Conservation (phyloP, 2,797 vertebrate genomes). For the Lepilemur ruficaudatus region DNA sequence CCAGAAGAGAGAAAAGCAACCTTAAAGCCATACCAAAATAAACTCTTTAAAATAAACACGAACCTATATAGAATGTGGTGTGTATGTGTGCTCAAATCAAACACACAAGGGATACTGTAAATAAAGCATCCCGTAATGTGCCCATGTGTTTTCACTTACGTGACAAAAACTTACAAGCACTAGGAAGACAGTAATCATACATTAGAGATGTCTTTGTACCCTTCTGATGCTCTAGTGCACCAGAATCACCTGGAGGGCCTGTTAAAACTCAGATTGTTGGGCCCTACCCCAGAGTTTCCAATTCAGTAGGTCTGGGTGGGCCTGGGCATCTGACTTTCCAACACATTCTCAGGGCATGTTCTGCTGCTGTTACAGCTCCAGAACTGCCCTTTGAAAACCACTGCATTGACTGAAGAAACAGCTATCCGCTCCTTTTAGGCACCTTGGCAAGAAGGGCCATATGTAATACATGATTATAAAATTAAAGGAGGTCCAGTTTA, state of each 20-base stretch:
- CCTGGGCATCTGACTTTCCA: neutral
- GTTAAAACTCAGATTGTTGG: neutral
- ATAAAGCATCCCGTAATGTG: neutral
- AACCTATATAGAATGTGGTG: neutral
- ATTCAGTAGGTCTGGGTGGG: neutral
- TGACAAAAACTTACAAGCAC: neutral
- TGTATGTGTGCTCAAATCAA: neutral
- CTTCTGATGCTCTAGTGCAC: neutral
- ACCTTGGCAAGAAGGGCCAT: neutral
- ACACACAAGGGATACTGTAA: neutral
- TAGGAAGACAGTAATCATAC: neutral
- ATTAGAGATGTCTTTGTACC: neutral
- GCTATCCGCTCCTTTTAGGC: neutral
- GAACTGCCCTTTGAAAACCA: neutral
- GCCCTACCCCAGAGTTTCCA: neutral
- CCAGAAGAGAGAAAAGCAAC: neutral
- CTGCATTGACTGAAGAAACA: fast-evolving
- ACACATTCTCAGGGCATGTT: neutral
- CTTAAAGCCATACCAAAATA: neutral
- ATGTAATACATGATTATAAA: neutral
- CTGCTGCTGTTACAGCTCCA: neutral
- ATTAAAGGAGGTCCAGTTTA: neutral
- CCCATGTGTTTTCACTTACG: neutral
- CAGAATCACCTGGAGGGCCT: neutral
- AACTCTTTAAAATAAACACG: neutral